These are phyloP conservation scores for Siderastrea siderea DNA, from an alignment of 92 coral and sea anemone species.

Conservation along the genomic window DNA sequence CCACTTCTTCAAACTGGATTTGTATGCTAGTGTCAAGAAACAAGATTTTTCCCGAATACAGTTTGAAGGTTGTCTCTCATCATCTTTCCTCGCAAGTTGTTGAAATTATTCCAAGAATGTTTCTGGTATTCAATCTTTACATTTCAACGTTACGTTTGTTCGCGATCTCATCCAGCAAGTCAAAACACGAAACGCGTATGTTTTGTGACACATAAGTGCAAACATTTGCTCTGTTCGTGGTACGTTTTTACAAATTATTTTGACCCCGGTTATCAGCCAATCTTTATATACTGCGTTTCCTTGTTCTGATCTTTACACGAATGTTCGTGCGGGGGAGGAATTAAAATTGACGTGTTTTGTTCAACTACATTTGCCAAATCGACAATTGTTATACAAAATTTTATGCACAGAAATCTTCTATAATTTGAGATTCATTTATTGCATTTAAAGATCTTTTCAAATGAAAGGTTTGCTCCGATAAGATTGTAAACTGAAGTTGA, in stretches of 20 bases:
- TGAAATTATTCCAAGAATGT: conserved; percentile 33
- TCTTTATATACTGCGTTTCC: neutral
- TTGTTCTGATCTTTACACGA: neutral
- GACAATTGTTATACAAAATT: neutral
- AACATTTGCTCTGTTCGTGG: neutral
- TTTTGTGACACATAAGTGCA: neutral
- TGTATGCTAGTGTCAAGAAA: conserved; percentile 1
- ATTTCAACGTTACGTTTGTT: neutral
- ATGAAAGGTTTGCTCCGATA: too few species aligned
- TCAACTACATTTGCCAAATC: neutral
- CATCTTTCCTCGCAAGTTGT: neutral
- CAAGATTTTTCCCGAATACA: neutral
- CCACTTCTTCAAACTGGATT: neutral
- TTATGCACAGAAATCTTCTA: too few species aligned
- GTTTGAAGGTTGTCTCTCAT: neutral
- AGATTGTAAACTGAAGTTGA: too few species aligned
- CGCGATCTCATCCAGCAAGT: neutral
- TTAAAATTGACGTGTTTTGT: neutral
- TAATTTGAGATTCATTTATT: neutral
- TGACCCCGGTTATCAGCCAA: neutral
- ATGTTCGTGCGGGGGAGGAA: conserved; percentile 17
- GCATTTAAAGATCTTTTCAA: neutral
- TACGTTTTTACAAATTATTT: conserved; percentile 1
- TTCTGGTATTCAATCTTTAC: neutral
- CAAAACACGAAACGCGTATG: neutral